phyloP scores from a whole-genome alignment of 2,888 invertebrate genomes.

The Villa cingulata region DNA sequence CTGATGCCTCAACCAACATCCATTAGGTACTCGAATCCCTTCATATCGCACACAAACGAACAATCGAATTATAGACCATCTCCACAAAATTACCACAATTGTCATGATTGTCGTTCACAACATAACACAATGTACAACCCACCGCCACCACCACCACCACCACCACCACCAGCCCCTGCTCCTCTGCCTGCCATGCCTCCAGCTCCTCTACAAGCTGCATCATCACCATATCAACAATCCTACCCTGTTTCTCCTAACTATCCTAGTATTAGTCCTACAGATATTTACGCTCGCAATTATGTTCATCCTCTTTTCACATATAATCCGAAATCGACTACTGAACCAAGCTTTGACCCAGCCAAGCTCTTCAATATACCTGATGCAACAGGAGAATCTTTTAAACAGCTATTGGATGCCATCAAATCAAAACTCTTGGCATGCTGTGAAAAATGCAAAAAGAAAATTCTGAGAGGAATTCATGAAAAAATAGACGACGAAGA shows the following conservation, averaged over 20 bases:
- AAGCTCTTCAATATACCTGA: constrained; percentile 2
- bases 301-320: not conserved
- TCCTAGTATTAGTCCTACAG: not conserved
- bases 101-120: no score
- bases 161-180: no score
- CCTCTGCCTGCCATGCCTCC: no score
- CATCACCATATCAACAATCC: not conserved
- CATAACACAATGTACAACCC: no score
- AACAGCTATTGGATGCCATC: constrained; percentile 1
- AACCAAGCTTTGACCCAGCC: not conserved
- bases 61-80: not conserved
- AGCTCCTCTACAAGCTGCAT: not conserved
- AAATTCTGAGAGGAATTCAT: constrained; percentile 4
- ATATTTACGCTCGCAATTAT: not conserved
- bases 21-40: not conserved
- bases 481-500: constrained; percentile 5
- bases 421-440: constrained; percentile 4
- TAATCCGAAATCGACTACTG: not conserved
- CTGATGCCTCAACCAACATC: not conserved
- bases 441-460: constrained; percentile 6
- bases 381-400: not conserved
- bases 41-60: not conserved
- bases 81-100: not conserved
- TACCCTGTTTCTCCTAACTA: not conserved
- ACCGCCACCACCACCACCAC: no score